Base-by-base conservation (phyloP, 2,113 vertebrate genomes). In the Passer montanus region DNA sequence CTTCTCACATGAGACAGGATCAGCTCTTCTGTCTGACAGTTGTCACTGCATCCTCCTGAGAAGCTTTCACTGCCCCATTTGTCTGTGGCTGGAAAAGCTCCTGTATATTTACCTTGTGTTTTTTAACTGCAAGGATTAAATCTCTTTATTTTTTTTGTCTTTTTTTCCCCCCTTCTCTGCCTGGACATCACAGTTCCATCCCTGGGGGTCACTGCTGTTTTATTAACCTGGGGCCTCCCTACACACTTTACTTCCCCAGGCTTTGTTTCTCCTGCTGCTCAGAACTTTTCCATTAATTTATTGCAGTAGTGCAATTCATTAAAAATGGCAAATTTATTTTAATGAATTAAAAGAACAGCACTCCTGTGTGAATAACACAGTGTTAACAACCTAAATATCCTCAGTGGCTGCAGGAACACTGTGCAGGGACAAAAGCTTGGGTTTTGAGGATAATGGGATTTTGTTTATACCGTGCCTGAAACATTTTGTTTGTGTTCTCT, bases 361-460 rank as follows among this genome's bases (percentile, higher is more conserved):
- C 30, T 33, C 10, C 2, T 33, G 0, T 5, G 0, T 4, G n/a
- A 70, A 18, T n/a, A 79, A 43, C 50, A 15, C 16, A 4, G 0
- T 0, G 0, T 9, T 37, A 18, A 5, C 41, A 56, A 21, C 23
- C 1, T 6, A 4, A 55, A 35, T 5, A 0, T 4, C 31, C 22
- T 21, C 12, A 20, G 3, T 47, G 19, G 62, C 66, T 58, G 30
- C 62, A 49, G 69, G 52, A 84, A 8, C 1, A 0, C 44, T 0
- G 19, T 6, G 19, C 11, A 14, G 47, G 44, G 28, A 43, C 10
- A 21, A 21, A 87, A 78, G 15, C 46, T 41, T 56, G 59, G 12
- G 15, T 43, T 82, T 56, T 28, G 7, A 74, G 63, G 60, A 46
- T 26, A 30, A 30, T 3, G 33, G 44, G 26, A 49, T 81, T 49